Evolutionary conservation across 2,113 vertebrate species (phyloP).

Genomic region (Emydocephalus ijimae): DNA sequence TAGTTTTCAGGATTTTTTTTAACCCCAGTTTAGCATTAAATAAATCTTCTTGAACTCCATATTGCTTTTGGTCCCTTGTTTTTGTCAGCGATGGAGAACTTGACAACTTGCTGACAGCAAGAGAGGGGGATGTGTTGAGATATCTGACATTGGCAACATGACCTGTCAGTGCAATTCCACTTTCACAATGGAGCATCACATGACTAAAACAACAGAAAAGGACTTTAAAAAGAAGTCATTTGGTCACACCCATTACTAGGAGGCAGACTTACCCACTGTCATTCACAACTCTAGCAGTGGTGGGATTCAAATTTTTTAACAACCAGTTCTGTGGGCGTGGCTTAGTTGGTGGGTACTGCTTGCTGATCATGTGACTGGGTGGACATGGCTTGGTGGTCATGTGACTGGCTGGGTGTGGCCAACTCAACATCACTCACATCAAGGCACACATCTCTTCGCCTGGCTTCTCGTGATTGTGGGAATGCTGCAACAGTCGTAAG

Average conservation of each 20-base stretch:
- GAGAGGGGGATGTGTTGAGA: background rate
- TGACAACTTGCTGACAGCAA: background rate
- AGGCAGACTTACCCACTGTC: background rate
- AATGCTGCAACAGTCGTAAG: too few relatives aligned
- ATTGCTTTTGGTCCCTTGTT: background rate
- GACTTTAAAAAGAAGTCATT: background rate
- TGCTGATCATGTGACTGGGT: too few relatives aligned
- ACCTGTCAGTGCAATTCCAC: background rate
- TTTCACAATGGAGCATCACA: background rate
- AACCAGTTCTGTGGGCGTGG: too few relatives aligned
- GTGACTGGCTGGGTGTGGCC: too few relatives aligned
- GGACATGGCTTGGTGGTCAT: too few relatives aligned
- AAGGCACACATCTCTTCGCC: too few relatives aligned
- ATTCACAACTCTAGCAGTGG: background rate
- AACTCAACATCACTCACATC: too few relatives aligned
- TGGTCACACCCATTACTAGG: background rate
- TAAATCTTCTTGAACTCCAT: background rate
- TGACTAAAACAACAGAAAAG: background rate
- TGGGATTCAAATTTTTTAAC: too few relatives aligned
- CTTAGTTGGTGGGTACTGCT: too few relatives aligned
- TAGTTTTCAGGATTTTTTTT: background rate
- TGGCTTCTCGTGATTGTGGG: too few relatives aligned
- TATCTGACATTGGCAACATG: background rate
- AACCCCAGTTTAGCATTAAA: background rate
- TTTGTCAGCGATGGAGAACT: background rate